Conservation (phyloP, 2,888 invertebrate genomes). For the Stratiomys singularior region DNA sequence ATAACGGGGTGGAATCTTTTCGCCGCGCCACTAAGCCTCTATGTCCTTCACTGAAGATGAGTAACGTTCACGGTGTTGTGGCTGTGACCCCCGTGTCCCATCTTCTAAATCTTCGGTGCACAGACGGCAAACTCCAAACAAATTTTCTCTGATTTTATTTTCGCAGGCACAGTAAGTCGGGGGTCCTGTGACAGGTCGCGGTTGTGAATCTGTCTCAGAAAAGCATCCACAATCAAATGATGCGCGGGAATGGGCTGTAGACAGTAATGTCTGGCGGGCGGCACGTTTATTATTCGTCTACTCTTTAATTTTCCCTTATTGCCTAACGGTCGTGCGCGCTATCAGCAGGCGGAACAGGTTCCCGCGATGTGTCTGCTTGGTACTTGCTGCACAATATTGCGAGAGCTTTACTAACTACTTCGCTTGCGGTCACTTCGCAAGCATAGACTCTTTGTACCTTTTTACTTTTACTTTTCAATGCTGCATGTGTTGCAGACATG, state of each 20-base stretch:
- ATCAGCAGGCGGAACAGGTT: slow-evolving; percentile 40
- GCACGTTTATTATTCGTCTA: slow-evolving; percentile 12
- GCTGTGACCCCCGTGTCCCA: neutral
- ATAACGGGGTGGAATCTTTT: neutral
- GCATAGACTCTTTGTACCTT: slow-evolving; percentile 20
- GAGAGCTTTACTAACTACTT: neutral
- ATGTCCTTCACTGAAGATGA: neutral
- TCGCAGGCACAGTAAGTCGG: neutral
- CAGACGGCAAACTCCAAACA: neutral
- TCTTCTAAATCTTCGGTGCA: neutral
- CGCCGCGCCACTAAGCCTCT: neutral
- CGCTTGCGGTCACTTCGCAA: neutral
- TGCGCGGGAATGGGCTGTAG: neutral
- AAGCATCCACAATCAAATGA: neutral
- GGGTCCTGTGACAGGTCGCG: neutral
- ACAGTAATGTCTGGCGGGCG: slow-evolving; percentile 26
- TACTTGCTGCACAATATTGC: neutral
- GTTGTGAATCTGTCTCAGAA: neutral
- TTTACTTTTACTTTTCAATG: slow-evolving; percentile 38
- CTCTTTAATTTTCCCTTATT: slow-evolving; percentile 21
- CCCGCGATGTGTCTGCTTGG: neutral
- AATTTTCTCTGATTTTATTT: neutral
- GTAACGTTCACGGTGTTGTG: neutral
- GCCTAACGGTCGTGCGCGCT: slow-evolving; percentile 37
- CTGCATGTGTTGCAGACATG: neutral